Evolutionary conservation across 2,113 vertebrate species (phyloP).

Genomic region (Motacilla alba): DNA sequence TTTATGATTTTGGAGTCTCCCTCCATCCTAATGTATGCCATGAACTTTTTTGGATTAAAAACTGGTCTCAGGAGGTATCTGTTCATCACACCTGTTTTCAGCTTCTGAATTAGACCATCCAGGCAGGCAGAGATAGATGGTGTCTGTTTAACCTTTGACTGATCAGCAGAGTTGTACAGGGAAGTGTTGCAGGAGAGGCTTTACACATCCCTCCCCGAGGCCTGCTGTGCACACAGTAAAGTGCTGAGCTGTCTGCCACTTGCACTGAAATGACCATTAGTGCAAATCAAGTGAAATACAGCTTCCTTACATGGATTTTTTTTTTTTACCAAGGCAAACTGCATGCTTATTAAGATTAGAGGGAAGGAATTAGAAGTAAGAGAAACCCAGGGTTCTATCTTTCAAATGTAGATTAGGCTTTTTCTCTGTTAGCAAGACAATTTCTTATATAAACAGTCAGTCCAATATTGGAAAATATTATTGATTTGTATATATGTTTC

Average conservation of each 20-base stretch:
- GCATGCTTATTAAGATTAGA: neutral
- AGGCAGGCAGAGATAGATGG: neutral
- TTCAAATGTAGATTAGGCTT: neutral
- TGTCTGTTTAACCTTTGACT: neutral
- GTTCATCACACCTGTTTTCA: neutral
- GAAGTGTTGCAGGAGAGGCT: neutral
- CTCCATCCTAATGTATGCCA: neutral
- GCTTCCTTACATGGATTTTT: neutral
- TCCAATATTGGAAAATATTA: neutral
- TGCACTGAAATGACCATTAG: neutral
- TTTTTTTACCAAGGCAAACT: neutral
- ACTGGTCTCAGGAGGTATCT: neutral
- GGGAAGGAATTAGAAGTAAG: neutral
- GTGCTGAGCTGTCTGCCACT: neutral
- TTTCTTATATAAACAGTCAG: neutral
- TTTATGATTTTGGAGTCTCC: neutral
- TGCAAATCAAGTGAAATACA: neutral
- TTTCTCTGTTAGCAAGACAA: neutral
- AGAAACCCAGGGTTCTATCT: neutral
- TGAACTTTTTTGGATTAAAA: neutral
- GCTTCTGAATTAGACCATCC: neutral
- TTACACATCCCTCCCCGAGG: neutral
- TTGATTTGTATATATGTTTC: neutral
- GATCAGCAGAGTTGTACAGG: neutral
- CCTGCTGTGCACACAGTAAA: neutral